Evolutionary conservation across 2,113 vertebrate genomes (phyloP).

Genomic region (Solea senegalensis): DNA sequence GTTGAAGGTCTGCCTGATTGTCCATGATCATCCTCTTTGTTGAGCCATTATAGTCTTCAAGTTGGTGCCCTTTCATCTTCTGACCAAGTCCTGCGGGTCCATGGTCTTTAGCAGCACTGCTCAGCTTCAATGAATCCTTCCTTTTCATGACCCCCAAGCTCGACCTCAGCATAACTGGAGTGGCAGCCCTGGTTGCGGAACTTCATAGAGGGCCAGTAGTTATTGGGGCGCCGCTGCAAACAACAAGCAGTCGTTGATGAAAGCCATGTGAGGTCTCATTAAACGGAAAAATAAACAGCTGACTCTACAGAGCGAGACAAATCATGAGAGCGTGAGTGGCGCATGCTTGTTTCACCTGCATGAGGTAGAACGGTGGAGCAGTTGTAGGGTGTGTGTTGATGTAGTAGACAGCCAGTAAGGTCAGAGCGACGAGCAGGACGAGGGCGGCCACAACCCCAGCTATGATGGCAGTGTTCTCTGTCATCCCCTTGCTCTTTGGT

Average conservation of each 20-base stretch:
- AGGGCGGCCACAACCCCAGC: conserved; percentile 88
- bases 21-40: conserved; percentile 34
- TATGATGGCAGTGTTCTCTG: conserved; percentile 86
- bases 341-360: conserved; percentile 82
- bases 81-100: conserved; percentile 34
- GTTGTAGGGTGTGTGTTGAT: conserved; percentile 89
- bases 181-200: conserved; percentile 87
- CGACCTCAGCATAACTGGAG: conserved; percentile 89
- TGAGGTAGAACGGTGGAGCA: conserved; percentile 89
- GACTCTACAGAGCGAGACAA: not conserved
- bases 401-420: conserved; percentile 90
- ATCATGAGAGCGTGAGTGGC: not conserved
- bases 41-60: conserved; percentile 38
- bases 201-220: conserved; percentile 94
- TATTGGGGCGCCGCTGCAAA: conserved; percentile 86
- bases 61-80: conserved; percentile 33
- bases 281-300: not conserved
- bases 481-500: conserved; percentile 61
- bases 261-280: not conserved
- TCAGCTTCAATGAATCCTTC: conserved; percentile 94
- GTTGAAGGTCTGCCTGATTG: conserved; percentile 32
- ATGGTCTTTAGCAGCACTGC: conserved; percentile 85
- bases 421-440: conserved; percentile 83
- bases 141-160: conserved; percentile 89
- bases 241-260: conserved; percentile 16